These are phyloP conservation scores for Piaya cayana DNA, from an alignment of 2,113 vertebrate genomes.

Conservation along the genomic window DNA sequence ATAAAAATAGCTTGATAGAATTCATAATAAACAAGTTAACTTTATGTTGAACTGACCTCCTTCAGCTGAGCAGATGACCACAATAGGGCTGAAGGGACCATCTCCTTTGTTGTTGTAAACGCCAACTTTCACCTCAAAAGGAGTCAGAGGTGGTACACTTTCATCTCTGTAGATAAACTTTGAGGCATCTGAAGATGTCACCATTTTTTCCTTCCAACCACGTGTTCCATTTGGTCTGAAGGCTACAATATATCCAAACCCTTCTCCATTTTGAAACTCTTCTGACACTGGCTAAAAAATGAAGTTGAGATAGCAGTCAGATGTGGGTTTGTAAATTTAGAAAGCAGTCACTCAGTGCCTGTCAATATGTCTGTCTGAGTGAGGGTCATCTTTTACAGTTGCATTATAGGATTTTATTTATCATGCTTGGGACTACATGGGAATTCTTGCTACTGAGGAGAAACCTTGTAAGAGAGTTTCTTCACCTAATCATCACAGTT, in stretches of 20 bases:
- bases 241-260: constrained; percentile 96
- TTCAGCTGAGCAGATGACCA: constrained; percentile 93
- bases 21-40: background rate
- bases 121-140: constrained; percentile 94
- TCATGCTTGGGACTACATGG: background rate
- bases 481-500: background rate
- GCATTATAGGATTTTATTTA: background rate
- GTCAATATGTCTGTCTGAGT: background rate
- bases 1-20: background rate
- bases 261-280: constrained; percentile 96
- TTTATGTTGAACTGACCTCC: constrained; percentile 83
- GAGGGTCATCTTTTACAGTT: background rate
- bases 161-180: constrained; percentile 96
- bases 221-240: constrained; percentile 94
- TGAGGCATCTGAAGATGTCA: constrained; percentile 92
- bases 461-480: background rate
- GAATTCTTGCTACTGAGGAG: background rate
- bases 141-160: constrained; percentile 93
- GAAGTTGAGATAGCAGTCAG: background rate
- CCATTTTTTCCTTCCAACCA: constrained; percentile 98
- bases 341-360: background rate
- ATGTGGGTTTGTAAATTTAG: background rate
- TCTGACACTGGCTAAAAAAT: constrained; percentile 91
- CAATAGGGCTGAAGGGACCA: constrained; percentile 92
- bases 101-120: constrained; percentile 98